Conservation (phyloP, 2,113 vertebrate genomes). For the Struthio camelus region DNA sequence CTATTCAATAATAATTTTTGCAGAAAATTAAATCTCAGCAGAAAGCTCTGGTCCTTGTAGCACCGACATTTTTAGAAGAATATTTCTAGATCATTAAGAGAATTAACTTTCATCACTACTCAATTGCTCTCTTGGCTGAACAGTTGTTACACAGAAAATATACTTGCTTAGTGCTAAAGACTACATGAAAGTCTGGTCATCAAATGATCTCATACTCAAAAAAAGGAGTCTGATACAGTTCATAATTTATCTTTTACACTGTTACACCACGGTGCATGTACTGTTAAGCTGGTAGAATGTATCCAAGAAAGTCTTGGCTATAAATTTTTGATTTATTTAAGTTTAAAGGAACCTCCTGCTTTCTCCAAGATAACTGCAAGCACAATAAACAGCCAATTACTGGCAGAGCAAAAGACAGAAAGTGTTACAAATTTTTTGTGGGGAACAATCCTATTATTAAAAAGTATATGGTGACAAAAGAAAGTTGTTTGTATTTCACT, state of each 20-base stretch:
- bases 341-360: background rate
- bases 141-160: background rate
- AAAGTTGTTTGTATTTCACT: background rate
- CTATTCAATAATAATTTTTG: background rate
- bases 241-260: background rate
- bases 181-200: background rate
- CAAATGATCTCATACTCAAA: background rate
- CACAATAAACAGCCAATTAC: background rate
- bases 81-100: background rate
- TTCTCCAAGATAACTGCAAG: background rate
- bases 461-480: background rate
- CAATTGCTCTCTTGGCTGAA: background rate
- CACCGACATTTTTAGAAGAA: background rate
- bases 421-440: too few species aligned
- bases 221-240: background rate
- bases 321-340: constrained; percentile 15
- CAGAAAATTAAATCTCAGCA: background rate
- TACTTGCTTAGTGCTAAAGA: background rate
- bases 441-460: too few species aligned
- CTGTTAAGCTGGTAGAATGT: background rate
- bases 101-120: background rate
- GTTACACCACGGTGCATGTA: background rate
- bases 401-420: background rate
- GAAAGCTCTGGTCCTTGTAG: background rate
- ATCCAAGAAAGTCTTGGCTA: background rate